Conservation (phyloP, 2,888 invertebrate genomes). For the Thecocarcelia acutangulata region DNA sequence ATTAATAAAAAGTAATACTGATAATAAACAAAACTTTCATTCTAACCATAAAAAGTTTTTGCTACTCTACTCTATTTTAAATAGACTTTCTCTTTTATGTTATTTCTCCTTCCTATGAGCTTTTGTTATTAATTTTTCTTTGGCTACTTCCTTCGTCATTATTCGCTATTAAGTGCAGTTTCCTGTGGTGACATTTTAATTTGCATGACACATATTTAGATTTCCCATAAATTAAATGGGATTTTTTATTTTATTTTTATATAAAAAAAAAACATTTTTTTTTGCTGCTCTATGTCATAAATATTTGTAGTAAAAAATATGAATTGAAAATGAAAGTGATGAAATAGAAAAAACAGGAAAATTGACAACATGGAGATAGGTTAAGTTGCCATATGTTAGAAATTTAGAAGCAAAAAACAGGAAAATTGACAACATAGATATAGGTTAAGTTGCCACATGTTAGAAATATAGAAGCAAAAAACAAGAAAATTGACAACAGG, state of each 20-base stretch:
- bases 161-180: slow-evolving; percentile 32
- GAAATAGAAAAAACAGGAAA: neutral
- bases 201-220: slow-evolving; percentile 36
- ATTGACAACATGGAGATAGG: neutral
- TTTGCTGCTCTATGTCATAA: slow-evolving; percentile 16
- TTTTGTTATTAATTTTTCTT: slow-evolving; percentile 8
- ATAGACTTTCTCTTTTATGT: slow-evolving; percentile 59
- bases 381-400: neutral
- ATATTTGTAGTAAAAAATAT: neutral
- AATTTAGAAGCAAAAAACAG: too few relatives aligned
- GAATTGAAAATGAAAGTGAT: slow-evolving; percentile 30
- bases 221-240: neutral
- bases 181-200: slow-evolving; percentile 59
- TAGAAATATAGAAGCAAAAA: neutral
- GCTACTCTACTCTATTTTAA: neutral
- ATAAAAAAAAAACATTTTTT: neutral
- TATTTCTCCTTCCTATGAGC: neutral
- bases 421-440: neutral
- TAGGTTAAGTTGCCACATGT: neutral
- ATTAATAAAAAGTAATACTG: neutral
- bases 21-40: slow-evolving; percentile 64
- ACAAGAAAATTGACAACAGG: neutral
- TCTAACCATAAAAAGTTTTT: slow-evolving; percentile 53
- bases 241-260: neutral
- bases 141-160: slow-evolving; percentile 33